Percentiles rank a stretch among this genome's conserved stretches.
Conservation (phyloP, 2,113 vertebrate genomes). For the Cynocephalus volans region DNA sequence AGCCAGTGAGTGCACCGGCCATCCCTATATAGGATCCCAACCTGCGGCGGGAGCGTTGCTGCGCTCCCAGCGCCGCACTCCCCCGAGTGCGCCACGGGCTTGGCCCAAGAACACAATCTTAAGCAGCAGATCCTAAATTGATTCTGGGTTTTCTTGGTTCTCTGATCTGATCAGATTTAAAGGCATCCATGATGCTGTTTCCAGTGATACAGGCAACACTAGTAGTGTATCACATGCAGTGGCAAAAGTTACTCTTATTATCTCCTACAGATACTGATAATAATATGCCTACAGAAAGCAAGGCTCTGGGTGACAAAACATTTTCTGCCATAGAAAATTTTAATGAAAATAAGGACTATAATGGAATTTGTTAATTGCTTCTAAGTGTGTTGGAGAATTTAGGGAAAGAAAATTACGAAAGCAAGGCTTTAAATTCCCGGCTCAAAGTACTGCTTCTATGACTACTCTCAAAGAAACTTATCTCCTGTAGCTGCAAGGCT, state of each 20-base stretch:
- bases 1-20: too few relatives aligned
- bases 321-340: background rate
- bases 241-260: background rate
- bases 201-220: background rate
- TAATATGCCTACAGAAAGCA: background rate
- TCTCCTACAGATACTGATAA: background rate
- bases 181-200: background rate
- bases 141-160: background rate
- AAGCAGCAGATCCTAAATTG: background rate
- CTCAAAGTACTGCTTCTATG: background rate
- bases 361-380: background rate
- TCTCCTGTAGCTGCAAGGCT: background rate
- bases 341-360: background rate
- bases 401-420: constrained; percentile 13
- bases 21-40: too few relatives aligned
- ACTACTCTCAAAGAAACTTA: background rate
- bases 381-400: background rate
- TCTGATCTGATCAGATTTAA: background rate
- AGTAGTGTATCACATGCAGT: background rate
- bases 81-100: too few relatives aligned
- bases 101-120: background rate
- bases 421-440: background rate
- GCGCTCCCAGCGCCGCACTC: too few relatives aligned
- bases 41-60: too few relatives aligned
- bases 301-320: background rate